These are phyloP conservation scores for Melanotaenia duboulayi DNA, from an alignment of 2,113 vertebrate genomes.

Conservation along the genomic window DNA sequence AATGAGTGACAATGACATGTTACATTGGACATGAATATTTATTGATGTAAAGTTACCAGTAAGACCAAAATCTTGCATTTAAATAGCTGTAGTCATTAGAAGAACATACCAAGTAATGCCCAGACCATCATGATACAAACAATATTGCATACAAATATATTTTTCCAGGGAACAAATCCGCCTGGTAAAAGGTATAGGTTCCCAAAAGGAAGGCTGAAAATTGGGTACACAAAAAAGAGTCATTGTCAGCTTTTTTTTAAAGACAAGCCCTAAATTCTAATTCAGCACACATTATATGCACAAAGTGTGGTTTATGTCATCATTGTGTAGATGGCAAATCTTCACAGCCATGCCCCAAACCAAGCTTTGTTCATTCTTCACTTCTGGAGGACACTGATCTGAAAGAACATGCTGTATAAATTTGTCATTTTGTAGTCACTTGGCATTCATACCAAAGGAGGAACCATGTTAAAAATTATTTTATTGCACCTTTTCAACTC, in stretches of 20 bases:
- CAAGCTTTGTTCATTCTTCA: background rate
- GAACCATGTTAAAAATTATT: background rate
- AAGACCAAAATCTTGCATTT: too few species aligned
- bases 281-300: background rate
- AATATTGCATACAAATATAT: background rate
- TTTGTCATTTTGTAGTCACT: constrained; percentile 18
- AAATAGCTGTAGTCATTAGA: background rate
- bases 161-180: background rate
- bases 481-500: constrained; percentile 35
- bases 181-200: constrained; percentile 18
- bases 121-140: constrained; percentile 17
- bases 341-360: constrained; percentile 3
- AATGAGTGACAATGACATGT: too few species aligned
- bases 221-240: background rate
- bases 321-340: constrained; percentile 15
- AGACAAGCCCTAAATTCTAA: background rate
- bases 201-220: background rate
- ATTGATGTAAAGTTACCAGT: too few species aligned
- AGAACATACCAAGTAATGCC: background rate
- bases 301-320: constrained; percentile 7
- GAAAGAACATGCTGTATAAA: constrained; percentile 5
- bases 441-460: constrained; percentile 9
- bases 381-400: constrained; percentile 7
- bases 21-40: too few species aligned
- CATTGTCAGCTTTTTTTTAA: background rate